Evolutionary conservation across 2,113 vertebrate species (phyloP).

Genomic region (Pelusios castaneus): DNA sequence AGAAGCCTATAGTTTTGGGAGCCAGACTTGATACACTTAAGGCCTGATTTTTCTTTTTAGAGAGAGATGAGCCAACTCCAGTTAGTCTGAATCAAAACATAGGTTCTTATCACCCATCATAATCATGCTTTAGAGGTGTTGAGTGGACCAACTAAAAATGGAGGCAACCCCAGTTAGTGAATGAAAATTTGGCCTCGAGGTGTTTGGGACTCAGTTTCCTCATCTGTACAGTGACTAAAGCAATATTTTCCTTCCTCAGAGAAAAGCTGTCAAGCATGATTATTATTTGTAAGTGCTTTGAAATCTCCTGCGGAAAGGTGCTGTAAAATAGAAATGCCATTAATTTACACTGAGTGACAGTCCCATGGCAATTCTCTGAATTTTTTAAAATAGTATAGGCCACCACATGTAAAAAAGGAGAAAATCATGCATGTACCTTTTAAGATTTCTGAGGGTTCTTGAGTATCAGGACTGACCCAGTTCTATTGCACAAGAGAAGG

Average conservation of each 20-base stretch:
- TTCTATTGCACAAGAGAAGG: neutral
- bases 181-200: neutral
- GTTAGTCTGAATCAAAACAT: neutral
- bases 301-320: neutral
- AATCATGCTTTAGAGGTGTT: neutral
- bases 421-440: neutral
- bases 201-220: neutral
- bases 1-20: neutral
- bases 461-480: conserved; percentile 32
- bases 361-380: conserved; percentile 28
- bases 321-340: neutral
- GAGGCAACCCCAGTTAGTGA: neutral
- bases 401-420: neutral
- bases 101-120: neutral
- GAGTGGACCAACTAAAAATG: neutral
- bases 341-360: conserved; percentile 53
- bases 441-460: neutral
- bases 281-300: conserved; percentile 44
- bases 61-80: neutral
- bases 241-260: neutral
- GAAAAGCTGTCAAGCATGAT: conserved; percentile 15
- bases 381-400: neutral
- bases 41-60: neutral
- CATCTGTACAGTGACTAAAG: neutral
- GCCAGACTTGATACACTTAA: neutral